Conservation (phyloP, 2,888 invertebrate genomes). For the Rotaria socialis region DNA sequence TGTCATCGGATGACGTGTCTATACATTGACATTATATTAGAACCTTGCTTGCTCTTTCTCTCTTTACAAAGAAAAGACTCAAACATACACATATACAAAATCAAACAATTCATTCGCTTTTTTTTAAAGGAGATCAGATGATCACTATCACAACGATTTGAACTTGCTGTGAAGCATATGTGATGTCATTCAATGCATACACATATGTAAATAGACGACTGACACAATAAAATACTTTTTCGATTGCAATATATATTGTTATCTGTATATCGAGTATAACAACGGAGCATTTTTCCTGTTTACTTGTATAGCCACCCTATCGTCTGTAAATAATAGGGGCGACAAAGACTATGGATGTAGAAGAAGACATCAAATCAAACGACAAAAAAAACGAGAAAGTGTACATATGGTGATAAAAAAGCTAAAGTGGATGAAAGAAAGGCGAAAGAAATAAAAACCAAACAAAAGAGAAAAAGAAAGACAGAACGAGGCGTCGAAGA, state of each 20-base stretch:
- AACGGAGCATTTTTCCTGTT: not conserved
- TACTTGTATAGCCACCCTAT: not conserved
- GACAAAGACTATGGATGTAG: not conserved
- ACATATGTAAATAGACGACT: not conserved
- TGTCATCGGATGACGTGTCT: not conserved
- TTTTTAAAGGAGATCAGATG: not conserved
- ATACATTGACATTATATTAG: slow-evolving; percentile 29
- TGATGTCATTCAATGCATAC: not conserved
- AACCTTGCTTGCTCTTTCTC: slow-evolving; percentile 4
- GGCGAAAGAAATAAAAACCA: slow-evolving; percentile 21
- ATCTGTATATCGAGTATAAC: not conserved
- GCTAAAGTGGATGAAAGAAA: not conserved
- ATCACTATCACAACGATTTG: not conserved
- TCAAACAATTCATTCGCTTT: slow-evolving; percentile 2
- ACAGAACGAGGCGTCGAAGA: not conserved
- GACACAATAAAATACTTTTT: not conserved
- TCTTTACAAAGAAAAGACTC: not conserved
- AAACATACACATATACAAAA: not conserved
- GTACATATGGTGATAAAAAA: not conserved
- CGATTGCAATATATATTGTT: not conserved
- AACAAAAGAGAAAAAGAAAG: slow-evolving; percentile 1
- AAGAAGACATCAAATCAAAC: not conserved
- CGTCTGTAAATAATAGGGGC: not conserved
- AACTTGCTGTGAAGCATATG: not conserved
- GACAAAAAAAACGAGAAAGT: not conserved